Conservation (phyloP, 2,888 invertebrate species). For the Allolobophora icterica region DNA sequence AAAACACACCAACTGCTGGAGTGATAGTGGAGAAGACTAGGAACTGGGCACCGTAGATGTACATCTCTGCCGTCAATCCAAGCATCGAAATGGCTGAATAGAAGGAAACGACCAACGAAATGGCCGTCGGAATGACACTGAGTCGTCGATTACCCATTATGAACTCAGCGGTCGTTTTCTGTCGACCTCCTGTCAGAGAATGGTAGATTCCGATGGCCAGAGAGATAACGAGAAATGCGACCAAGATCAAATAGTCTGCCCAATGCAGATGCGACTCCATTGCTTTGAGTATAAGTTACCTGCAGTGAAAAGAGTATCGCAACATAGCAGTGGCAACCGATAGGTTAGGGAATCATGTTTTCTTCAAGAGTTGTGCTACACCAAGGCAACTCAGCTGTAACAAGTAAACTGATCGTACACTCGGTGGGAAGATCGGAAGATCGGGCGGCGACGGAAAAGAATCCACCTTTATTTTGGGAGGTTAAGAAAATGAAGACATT, state of each 20-base stretch:
- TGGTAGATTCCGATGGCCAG: slow-evolving; percentile 21
- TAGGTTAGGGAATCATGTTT: too few relatives aligned
- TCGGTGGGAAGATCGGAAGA: too few relatives aligned
- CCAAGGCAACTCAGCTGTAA: too few relatives aligned
- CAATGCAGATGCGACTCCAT: neutral
- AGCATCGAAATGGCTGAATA: neutral
- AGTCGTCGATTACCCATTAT: slow-evolving; percentile 9
- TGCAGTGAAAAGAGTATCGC: neutral
- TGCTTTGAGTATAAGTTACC: neutral
- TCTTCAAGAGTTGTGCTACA: too few relatives aligned
- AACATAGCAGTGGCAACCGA: too few relatives aligned
- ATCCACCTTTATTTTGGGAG: too few relatives aligned
- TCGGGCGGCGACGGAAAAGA: too few relatives aligned
- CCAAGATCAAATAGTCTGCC: neutral
- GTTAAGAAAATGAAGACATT: too few relatives aligned
- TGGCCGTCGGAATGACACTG: slow-evolving; percentile 25
- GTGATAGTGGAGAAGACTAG: neutral
- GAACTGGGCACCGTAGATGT: neutral
- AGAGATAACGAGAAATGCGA: neutral
- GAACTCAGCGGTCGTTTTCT: slow-evolving; percentile 21
- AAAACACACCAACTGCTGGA: neutral
- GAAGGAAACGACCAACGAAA: slow-evolving; percentile 21
- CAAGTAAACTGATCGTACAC: too few relatives aligned
- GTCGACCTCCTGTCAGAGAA: slow-evolving; percentile 12
- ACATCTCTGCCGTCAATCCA: neutral